Conservation (phyloP, 2,797 vertebrate genomes). For the Notamacropus eugenii region DNA sequence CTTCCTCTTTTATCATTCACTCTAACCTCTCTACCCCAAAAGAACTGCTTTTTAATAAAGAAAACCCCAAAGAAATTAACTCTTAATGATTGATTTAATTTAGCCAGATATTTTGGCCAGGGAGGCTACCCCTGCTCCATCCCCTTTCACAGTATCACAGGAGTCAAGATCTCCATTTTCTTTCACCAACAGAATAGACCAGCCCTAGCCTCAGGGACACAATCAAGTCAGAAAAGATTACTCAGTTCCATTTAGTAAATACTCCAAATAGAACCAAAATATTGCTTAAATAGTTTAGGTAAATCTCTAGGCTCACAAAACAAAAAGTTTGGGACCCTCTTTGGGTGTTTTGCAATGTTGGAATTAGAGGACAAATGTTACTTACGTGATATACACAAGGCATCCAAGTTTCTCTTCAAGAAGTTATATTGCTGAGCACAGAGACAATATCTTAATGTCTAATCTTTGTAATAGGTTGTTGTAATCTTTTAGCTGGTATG, state of each 20-base stretch:
- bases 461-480: not conserved
- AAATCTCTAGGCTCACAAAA: not conserved
- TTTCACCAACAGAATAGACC: not conserved
- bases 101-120: not conserved
- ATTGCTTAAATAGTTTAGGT: not conserved
- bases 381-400: not conserved
- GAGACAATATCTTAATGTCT: not conserved
- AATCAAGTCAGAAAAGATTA: not conserved
- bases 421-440: not conserved
- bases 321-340: not conserved
- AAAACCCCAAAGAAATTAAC: not conserved
- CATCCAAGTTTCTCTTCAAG: not conserved
- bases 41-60: not conserved
- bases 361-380: not conserved
- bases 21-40: not conserved
- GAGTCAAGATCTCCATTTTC: not conserved
- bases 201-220: not conserved
- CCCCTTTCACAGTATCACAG: not conserved
- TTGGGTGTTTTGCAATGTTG: not conserved
- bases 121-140: not conserved
- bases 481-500: not conserved
- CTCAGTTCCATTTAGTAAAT: not conserved
- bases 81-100: not conserved
- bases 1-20: not conserved
- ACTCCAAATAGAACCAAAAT: not conserved